Percentiles rank a stretch among this genome's conserved stretches.
These are phyloP conservation scores for Gari tellinella DNA, from an alignment of 2,888 invertebrate genomes.

Conservation along the genomic window DNA sequence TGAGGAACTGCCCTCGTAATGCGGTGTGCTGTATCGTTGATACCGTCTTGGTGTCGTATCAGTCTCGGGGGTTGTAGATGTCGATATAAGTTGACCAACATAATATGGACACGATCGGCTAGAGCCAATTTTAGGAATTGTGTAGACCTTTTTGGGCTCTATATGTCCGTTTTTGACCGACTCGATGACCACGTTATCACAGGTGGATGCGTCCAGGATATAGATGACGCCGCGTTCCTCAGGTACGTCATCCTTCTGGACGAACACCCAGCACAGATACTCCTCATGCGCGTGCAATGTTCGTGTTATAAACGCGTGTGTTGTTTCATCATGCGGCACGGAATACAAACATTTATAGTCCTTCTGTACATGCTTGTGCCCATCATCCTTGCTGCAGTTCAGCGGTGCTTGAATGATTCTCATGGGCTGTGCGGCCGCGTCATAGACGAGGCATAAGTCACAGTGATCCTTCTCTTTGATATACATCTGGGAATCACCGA, in stretches of 20 bases:
- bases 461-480: constrained; percentile 59
- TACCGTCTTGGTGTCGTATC: no score
- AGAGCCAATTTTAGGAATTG: constrained; percentile 25
- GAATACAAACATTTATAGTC: constrained; percentile 70
- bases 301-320: constrained; percentile 67
- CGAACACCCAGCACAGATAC: constrained; percentile 73
- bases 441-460: constrained; percentile 67
- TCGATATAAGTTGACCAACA: constrained; percentile 4
- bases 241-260: constrained; percentile 57
- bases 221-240: constrained; percentile 42
- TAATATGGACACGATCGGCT: constrained; percentile 39
- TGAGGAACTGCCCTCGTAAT: no score
- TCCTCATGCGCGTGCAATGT: constrained; percentile 56
- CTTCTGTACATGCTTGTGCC: constrained; percentile 4
- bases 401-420: constrained; percentile 41
- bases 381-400: constrained; percentile 33
- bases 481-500: constrained; percentile 44
- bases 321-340: constrained; percentile 65
- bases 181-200: constrained; percentile 43
- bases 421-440: constrained; percentile 36
- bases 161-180: constrained; percentile 37
- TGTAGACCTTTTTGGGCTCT: constrained; percentile 23
- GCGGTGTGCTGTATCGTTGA: no score
- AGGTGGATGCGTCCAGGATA: constrained; percentile 45
- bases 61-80: constrained; percentile 10